These are phyloP conservation scores for Sitta europaea DNA, from an alignment of 2,113 vertebrate species.

Conservation along the genomic window DNA sequence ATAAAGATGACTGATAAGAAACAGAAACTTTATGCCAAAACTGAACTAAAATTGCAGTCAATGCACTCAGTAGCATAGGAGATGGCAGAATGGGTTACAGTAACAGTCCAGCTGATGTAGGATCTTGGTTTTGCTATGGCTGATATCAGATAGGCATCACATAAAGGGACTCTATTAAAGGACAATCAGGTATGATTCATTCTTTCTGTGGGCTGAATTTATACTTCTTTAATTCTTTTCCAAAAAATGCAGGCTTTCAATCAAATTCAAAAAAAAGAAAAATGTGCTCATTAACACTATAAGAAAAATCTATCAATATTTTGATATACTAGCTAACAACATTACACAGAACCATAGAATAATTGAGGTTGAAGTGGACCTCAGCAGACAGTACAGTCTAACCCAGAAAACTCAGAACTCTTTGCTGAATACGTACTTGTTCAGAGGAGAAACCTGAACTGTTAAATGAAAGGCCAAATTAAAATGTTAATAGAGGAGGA, in stretches of 20 bases:
- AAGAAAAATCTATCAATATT: not conserved
- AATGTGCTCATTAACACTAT: not conserved
- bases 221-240: not conserved
- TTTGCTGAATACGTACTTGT: not conserved
- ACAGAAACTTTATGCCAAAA: not conserved
- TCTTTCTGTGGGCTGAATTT: not conserved
- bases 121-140: not conserved
- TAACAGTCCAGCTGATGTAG: not conserved
- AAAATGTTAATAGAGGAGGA: not conserved
- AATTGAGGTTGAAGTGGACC: not conserved
- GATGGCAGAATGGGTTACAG: not conserved
- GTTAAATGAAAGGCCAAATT: not conserved
- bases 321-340: not conserved
- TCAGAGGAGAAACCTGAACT: not conserved
- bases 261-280: not conserved
- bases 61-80: not conserved
- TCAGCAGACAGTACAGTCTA: not conserved
- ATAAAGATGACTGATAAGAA: not conserved
- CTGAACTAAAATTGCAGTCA: not conserved
- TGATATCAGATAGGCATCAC: not conserved
- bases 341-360: not conserved
- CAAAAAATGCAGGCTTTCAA: not conserved
- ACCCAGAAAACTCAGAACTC: not conserved
- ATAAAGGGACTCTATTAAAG: not conserved
- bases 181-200: not conserved